Base-by-base conservation (phyloP, 92 coral and sea anemone species). In the Metridium senile region DNA sequence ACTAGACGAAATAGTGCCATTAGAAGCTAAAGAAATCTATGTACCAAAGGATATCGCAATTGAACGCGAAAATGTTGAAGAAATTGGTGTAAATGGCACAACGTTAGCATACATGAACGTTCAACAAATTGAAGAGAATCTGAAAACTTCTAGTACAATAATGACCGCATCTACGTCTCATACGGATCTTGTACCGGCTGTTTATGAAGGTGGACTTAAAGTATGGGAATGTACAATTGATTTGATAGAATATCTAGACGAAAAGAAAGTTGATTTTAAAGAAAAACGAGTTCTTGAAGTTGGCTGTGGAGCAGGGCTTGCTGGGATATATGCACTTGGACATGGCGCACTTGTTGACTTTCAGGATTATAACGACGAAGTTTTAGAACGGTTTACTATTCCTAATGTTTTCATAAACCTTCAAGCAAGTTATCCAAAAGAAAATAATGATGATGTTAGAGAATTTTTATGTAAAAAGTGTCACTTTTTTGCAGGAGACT, bases 201-300 rank as follows among this genome's bases (percentile, higher is more conserved):
- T 87, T 29, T 95, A 93, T 71, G 99, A 95, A 86, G 99, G 99
- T 23, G 99, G 99, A 17, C 84, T 93, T 45, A 95, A 95, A 64
- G 81, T 95, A 62, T 95, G 99, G 99, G 97, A 95, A 85, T 95
- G 99, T 53, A 83, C 97, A 23, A 22, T 84, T 16, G 97, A 95
- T 71, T 84, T 95, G 57, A 90, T 93, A 27, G 89, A 90, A 46
- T 93, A 79, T 59, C 74, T 95, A 52, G 46, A 57, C 30, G 96
- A 89, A 68, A 82, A 61, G 28, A 69, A 45, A 30, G 62, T 89
- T 20, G 58, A 18, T 13, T 81, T 92, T 68, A 72, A 72, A 66
- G 97, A 87, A 53, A 84, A 79, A 46, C 88, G 85, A 21, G 96
- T 92, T 29, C 58, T 93, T 39, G 99, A 95, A 81, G 66, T 89